Base-by-base conservation (phyloP, 2,113 vertebrate genomes). In the Bos javanicus region DNA sequence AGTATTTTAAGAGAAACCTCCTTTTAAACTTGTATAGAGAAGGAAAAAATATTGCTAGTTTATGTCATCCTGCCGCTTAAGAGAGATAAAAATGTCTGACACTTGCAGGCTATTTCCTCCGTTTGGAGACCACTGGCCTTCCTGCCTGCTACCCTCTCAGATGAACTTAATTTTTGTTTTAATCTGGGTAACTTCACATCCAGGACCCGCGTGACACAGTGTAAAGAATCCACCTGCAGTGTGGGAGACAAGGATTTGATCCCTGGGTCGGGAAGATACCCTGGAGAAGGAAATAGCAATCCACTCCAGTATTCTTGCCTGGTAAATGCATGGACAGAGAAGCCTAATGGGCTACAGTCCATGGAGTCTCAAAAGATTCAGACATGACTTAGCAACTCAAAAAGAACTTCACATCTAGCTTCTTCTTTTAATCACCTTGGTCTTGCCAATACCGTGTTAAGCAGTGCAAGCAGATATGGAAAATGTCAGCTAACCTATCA, bases 171-270 rank as follows among this genome's bases (percentile, higher is more conserved):
- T 30, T 25, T 25, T 26, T 6, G 2, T 57, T 84, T 76, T 25
- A 50, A 36, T n/a, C 64, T 94, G 30, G 11, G 25, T 48, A 39
- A n/a, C 11, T 91, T 97, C 48, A 92, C 7, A 26, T 48, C 89
- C 21, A 62, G 48, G n/a, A 71, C 5, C n/a, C 19, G 12, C 12
- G 10, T 23, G 67, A 71, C n/a, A 71, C 10, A 71, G n/a, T 39
- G 5, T 71, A 23, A 71, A 39, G n/a, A 71, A 71, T 39, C 67
- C 67, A n/a, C 62, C 30, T 64, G 62, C 7, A 71, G 36, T 39
- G n/a, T 71, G 19, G n/a, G n/a, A 71, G 67, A 71, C 0, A 0
- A 23, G n/a, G n/a, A 71, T 23, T 71, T 0, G 5, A 71, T 23
- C 36, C 5, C 67, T 71, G 19, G 19, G n/a, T 71, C 10, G 0